Evolutionary conservation across 2,888 invertebrate species (phyloP), one percentile per base, ranked within the genome.

Genomic region (Perizoma flavofasciatum): DNA sequence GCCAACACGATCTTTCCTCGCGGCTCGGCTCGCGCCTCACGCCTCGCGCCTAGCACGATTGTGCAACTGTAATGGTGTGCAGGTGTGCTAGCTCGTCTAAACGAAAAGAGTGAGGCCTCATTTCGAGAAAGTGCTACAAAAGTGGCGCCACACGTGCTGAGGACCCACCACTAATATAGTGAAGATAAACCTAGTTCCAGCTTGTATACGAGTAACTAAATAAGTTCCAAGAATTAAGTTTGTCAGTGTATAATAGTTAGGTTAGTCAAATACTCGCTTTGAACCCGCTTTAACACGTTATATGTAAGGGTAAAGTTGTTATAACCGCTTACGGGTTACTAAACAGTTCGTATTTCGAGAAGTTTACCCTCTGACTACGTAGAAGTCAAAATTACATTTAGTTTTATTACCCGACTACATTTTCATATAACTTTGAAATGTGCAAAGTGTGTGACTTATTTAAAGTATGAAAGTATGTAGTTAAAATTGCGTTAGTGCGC

Each of bases 261-360:
- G 22, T 22, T 2, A 22, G 22, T 22, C 1, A 59, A 63, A 62
- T 65, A 59, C 57, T 52, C 51, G 48, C 68, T 64, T 68, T 64
- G 61, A 63, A 60, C 61, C 61, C 58, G 41, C n/a, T n/a, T n/a
- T n/a, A n/a, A n/a, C n/a, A n/a, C 58, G 58, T 61, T 53, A 46
- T 47, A 34, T 34, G 35, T 1, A 22, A 40, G 37, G 37, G 35
- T 40, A 40, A 48, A 55, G 41, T 48, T 43, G n/a, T 48, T 22
- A 22, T 22, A 48, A 43, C 47, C 54, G n/a, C 47, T 22, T 33
- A 46, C 48, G 48, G 46, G 11, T 41, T 41, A n/a, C 11, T 55
- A 55, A 55, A 55, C 48, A 55, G 54, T 55, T 55, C 43, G 2
- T 44, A 7, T 5, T 5, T 35, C 32, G 22, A 32, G 22, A 32